Conservation (phyloP, 2,888 invertebrate species). For the Pammene fasciana region DNA sequence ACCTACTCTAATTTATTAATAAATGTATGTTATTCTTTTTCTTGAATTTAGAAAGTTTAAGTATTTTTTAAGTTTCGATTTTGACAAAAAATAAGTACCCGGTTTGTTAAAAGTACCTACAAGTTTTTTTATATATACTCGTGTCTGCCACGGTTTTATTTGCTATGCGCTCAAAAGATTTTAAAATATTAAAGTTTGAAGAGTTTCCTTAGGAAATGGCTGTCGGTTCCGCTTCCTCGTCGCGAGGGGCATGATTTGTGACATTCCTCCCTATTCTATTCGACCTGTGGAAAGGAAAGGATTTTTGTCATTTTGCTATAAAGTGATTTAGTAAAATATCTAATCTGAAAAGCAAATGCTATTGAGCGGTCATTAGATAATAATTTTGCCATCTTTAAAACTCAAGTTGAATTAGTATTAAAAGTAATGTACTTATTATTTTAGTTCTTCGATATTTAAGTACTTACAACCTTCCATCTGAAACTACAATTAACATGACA, state of each 20-base stretch:
- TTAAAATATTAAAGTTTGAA: conserved; percentile 28
- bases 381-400: too few species aligned
- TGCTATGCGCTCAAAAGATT: conserved; percentile 1
- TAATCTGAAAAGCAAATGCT: too few species aligned
- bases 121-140: neutral
- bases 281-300: neutral
- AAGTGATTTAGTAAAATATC: too few species aligned
- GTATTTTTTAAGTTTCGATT: too few species aligned
- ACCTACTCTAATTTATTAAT: too few species aligned
- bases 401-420: neutral
- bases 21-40: neutral
- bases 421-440: neutral
- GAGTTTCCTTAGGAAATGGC: conserved; percentile 34
- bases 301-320: neutral
- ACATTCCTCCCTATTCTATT: conserved; percentile 3
- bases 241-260: conserved; percentile 31
- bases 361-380: too few species aligned
- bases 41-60: too few species aligned
- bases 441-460: neutral
- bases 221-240: conserved; percentile 29
- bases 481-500: conserved; percentile 39
- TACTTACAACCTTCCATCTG: neutral
- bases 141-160: neutral
- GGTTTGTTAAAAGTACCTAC: too few species aligned
- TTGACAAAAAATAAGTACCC: too few species aligned